These are phyloP conservation scores for Ptilodon capucinus DNA, from an alignment of 2,888 invertebrate species.

Conservation along the genomic window DNA sequence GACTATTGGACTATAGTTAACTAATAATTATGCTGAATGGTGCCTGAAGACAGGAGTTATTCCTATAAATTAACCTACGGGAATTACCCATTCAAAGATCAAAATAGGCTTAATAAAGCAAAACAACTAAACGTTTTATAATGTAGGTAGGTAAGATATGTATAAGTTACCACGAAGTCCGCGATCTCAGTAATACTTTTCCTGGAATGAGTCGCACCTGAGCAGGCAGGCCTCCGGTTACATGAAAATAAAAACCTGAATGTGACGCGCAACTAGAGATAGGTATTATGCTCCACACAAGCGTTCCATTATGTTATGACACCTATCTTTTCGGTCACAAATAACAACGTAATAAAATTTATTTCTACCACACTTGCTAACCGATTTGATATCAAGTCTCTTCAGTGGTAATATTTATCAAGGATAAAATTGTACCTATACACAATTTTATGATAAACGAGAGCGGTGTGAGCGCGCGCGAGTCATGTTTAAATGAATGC, in stretches of 20 bases:
- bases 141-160: background rate
- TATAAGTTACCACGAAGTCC: conserved; percentile 13
- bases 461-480: background rate
- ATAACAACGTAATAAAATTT: background rate
- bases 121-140: background rate
- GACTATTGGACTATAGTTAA: too few species aligned
- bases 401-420: too few species aligned
- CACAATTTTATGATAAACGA: background rate
- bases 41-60: too few species aligned
- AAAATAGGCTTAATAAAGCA: background rate
- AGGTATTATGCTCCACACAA: conserved; percentile 12
- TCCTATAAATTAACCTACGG: too few species aligned
- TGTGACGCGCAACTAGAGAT: conserved; percentile 3
- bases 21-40: too few species aligned
- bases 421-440: background rate
- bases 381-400: too few species aligned
- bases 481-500: too few species aligned
- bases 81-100: too few species aligned
- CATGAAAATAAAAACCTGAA: conserved; percentile 21
- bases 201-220: conserved; percentile 32
- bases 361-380: background rate
- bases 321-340: background rate
- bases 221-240: conserved; percentile 24
- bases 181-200: conserved; percentile 28
- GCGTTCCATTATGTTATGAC: background rate